A percentile compares a stretch with the other conserved stretches of the same genome.
phyloP scores from a whole-genome alignment of 1,140 invertebrate species.

The Drosophila aff. region DNA sequence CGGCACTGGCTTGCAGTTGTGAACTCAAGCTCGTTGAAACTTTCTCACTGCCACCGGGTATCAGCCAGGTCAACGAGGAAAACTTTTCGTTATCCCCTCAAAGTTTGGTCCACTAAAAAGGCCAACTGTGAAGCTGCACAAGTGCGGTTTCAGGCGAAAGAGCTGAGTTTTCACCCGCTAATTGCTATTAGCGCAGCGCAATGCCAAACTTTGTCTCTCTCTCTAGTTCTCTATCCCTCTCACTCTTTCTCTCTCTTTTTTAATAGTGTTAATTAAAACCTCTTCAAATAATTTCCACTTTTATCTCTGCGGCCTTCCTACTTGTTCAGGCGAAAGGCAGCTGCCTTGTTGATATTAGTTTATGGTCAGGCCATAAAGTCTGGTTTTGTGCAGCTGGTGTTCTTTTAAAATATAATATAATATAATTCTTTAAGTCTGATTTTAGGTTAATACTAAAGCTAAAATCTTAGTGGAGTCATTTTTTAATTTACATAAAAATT shows the following conservation, averaged over 20 bases:
- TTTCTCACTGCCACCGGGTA: slow-evolving; percentile 4
- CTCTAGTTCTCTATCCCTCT: neutral
- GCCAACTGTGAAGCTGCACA: slow-evolving; percentile 6
- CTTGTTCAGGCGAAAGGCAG: neutral
- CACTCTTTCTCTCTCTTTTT: neutral
- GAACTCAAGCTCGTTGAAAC: slow-evolving; percentile 26
- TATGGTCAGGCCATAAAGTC: slow-evolving; percentile 10
- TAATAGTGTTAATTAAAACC: slow-evolving; percentile 49
- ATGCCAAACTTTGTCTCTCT: slow-evolving; percentile 17
- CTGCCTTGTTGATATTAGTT: slow-evolving; percentile 1
- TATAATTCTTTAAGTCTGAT: neutral
- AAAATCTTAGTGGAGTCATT: too few species aligned
- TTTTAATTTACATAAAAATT: too few species aligned
- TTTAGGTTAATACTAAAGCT: neutral
- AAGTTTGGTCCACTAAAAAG: slow-evolving; percentile 25
- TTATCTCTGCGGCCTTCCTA: slow-evolving; percentile 7
- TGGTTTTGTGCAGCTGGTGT: neutral
- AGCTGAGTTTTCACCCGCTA: slow-evolving; percentile 28
- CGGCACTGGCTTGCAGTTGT: slow-evolving; percentile 15
- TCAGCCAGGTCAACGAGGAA: slow-evolving; percentile 5
- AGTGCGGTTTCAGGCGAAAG: slow-evolving; percentile 23
- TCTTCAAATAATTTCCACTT: slow-evolving; percentile 41
- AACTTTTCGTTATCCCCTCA: slow-evolving; percentile 16
- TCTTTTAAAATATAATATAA: neutral
- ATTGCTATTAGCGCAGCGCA: slow-evolving; percentile 41